Evolutionary conservation across 2,113 vertebrate species (phyloP).

Genomic region (Erythrocercus mccallii): DNA sequence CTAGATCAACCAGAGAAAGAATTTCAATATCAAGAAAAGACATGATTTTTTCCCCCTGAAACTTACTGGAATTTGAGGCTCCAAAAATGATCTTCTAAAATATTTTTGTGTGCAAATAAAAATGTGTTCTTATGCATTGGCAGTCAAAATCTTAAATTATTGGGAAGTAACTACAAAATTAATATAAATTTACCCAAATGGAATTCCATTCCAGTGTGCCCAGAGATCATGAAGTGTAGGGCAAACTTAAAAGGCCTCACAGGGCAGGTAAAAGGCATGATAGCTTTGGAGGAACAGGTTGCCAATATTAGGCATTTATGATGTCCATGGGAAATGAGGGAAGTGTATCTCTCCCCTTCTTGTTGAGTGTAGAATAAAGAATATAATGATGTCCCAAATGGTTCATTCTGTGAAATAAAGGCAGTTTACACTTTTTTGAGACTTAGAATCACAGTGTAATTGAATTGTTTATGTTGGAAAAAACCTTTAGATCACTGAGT

Average conservation of each 20-base stretch:
- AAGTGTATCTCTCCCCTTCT: not conserved
- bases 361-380: not conserved
- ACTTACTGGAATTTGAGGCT: not conserved
- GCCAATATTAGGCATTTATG: not conserved
- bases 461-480: not conserved
- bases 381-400: not conserved
- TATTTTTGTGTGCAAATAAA: not conserved
- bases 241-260: not conserved
- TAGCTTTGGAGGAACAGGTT: not conserved
- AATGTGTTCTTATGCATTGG: not conserved
- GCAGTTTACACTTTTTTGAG: not conserved
- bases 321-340: not conserved
- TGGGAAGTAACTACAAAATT: not conserved
- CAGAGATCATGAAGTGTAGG: not conserved
- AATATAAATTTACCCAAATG: not conserved
- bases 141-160: not conserved
- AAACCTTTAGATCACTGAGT: not conserved
- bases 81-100: not conserved
- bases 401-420: not conserved
- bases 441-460: not conserved
- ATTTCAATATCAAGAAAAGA: not conserved
- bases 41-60: fast-evolving
- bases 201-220: not conserved
- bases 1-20: not conserved
- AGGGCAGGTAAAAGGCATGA: not conserved